phyloP scores from a whole-genome alignment of 2,113 vertebrate genomes.

The Nerophis lumbriciformis region DNA sequence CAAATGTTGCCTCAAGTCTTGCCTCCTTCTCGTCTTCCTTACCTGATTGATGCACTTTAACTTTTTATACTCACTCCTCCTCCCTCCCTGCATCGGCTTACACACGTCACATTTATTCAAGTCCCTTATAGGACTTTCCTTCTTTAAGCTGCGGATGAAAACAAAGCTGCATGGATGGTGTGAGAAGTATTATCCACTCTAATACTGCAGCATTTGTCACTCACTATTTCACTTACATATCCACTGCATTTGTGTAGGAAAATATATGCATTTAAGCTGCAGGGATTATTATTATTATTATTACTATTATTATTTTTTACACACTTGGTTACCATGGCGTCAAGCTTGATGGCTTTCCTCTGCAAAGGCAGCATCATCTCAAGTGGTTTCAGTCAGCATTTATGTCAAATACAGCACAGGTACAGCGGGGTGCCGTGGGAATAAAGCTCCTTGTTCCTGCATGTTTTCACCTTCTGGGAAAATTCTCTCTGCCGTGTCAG shows the following conservation, averaged over 20 bases:
- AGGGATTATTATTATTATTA: too few relatives aligned
- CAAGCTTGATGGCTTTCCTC: conserved; percentile 28
- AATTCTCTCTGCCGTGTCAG: neutral
- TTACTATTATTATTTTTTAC: too few relatives aligned
- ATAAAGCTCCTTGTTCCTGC: conserved; percentile 35
- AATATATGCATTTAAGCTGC: neutral
- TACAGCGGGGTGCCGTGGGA: conserved; percentile 27
- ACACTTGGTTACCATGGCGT: conserved; percentile 22
- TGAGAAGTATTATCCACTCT: neutral
- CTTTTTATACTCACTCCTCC: conserved; percentile 72
- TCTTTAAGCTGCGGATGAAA: neutral
- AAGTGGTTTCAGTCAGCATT: conserved; percentile 50
- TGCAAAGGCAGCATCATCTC: conserved; percentile 34
- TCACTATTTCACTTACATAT: neutral
- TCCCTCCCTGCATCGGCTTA: conserved; percentile 28
- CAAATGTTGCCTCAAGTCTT: conserved; percentile 75
- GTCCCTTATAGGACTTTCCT: neutral
- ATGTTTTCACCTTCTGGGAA: neutral
- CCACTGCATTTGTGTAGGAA: neutral
- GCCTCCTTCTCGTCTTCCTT: conserved; percentile 80
- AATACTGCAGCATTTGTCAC: neutral
- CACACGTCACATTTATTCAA: conserved; percentile 33
- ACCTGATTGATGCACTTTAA: conserved; percentile 82
- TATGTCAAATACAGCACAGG: conserved; percentile 13
- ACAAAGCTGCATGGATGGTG: neutral